A percentile compares a stretch with the other conserved stretches of the same genome.
Conservation (phyloP, 2,797 vertebrate species). For the Alfaro cultratus region DNA sequence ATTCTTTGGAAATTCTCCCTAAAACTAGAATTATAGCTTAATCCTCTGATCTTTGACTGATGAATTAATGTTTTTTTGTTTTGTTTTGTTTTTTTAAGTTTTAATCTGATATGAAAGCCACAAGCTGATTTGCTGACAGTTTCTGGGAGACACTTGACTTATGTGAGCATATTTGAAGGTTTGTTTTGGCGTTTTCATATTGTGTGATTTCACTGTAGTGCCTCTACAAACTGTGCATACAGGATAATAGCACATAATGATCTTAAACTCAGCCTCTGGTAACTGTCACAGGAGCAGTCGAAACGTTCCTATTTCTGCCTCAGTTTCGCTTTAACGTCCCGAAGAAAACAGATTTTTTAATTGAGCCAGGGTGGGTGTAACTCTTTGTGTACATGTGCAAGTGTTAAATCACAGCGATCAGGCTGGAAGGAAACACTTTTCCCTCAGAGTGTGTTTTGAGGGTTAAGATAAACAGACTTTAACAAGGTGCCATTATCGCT, state of each 20-base stretch:
- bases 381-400: constrained; percentile 9
- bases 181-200: constrained; percentile 46
- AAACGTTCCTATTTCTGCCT: neutral
- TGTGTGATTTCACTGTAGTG: constrained; percentile 36
- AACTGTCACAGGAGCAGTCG: neutral
- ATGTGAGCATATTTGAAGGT: constrained; percentile 27
- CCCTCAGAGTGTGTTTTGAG: constrained; percentile 81
- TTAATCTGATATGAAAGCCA: constrained; percentile 23
- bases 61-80: constrained; percentile 21
- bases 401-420: constrained; percentile 66
- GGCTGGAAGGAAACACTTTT: constrained; percentile 84
- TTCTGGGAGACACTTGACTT: constrained; percentile 48
- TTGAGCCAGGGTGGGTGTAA: constrained; percentile 17
- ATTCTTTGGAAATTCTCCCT: constrained; percentile 49
- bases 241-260: constrained; percentile 20
- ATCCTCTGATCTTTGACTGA: constrained; percentile 37
- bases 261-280: neutral
- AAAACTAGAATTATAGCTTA: constrained; percentile 43
- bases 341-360: constrained; percentile 26
- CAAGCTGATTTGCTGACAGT: constrained; percentile 9
- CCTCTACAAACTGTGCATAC: constrained; percentile 30
- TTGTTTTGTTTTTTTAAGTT: constrained; percentile 20
- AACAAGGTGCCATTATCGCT: constrained; percentile 82
- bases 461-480: constrained; percentile 84
- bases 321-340: neutral